Base-by-base conservation (phyloP, 2,888 invertebrate species). In the Hoplodrina ambigua region DNA sequence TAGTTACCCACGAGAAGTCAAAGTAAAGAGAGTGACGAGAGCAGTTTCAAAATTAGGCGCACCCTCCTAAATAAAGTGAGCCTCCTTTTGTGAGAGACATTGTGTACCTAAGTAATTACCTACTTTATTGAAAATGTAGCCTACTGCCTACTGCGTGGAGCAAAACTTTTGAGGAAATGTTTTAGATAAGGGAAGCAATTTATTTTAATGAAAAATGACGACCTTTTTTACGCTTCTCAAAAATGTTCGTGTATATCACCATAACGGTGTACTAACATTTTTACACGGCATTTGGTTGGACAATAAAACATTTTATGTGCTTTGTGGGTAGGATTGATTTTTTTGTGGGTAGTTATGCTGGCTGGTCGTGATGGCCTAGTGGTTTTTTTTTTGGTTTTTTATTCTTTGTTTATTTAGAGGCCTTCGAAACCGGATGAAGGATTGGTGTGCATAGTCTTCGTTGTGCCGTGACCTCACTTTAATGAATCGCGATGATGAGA, bases 181-280 rank as follows among this genome's bases (percentile, higher is more conserved):
- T 82, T 82, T 81, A 87, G 90, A 91, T 90, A 91, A 89, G 86
- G 75, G 80, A 87, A 85, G 79, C 89, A 88, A 90, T 91, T 91
- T 88, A 88, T 91, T 90, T 88, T 82, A 87, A 88, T 90, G 91
- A 90, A 90, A 90, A 90, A 90, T 90, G 85, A 85, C 84, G 79
- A 85, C 82, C 85, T 81, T 83, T 82, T 85, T 83, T 81, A 79
- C 78, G 82, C 67, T 80, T 61, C 63, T 74, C 80, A 78, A 82
- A 84, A 86, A 86, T 73, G 72, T 60, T 82, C 55, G 56, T 81
- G 78, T 84, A 83, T 78, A 78, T 75, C 80, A 73, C 62, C 80
- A 63, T 84, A 80, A 80, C 76, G 67, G 64, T 57, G 72, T 84
- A 84, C 82, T 85, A 85, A 82, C 81, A 78, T 81, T 85, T 75